Base-by-base conservation (phyloP, 2,113 vertebrate species). In the Cyprinodon brontotheroides region DNA sequence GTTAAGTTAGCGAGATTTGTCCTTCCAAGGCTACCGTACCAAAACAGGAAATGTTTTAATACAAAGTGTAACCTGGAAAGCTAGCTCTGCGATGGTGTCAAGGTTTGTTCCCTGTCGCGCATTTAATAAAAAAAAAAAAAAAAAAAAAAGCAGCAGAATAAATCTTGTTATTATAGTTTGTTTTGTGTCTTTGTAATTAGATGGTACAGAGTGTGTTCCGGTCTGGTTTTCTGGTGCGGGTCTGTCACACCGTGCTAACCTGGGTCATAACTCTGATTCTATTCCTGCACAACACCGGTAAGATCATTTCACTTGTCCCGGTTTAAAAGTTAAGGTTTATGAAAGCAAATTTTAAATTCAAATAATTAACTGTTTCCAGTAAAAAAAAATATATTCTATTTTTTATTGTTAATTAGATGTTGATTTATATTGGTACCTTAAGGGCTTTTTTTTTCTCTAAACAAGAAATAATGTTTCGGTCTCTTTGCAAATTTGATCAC, bases 211-310 rank as follows among this genome's bases (percentile, higher is more conserved):
- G 88, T 60, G 22, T 94, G 85, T 94, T 95, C 63, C 92, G 92
- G 59, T 68, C 86, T 38, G 96, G 95, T 4, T 92, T 93, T 70
- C 78, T 95, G 76, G 95, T 96, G 13, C 86, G 97, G 65, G 94
- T 89, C 3, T 74, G 90, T 0, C 95, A 98, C 89, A 90, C 96
- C 0, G 83, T 93, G 73, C 89, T 98, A 15, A 98, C 94, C 80
- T 93, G 94, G 92, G 91, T 86, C 1, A 72, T 94, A 48, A 87
- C 94, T 0, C 88, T 96, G 66, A 80, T 93, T 11, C 94, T 99
- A 9, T 94, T 97, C 87, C 90, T 97, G 71, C 94, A 97, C 79
- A 91, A 96, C 72, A 98, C 97, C n/a, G 96, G 97, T 97, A 90
- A 95, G 95, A 68, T 3, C 15, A 15, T n/a, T 64, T 41, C 6